Evolutionary conservation across 2,797 vertebrate species (phyloP).

Genomic region (Rhodeus uyekii): DNA sequence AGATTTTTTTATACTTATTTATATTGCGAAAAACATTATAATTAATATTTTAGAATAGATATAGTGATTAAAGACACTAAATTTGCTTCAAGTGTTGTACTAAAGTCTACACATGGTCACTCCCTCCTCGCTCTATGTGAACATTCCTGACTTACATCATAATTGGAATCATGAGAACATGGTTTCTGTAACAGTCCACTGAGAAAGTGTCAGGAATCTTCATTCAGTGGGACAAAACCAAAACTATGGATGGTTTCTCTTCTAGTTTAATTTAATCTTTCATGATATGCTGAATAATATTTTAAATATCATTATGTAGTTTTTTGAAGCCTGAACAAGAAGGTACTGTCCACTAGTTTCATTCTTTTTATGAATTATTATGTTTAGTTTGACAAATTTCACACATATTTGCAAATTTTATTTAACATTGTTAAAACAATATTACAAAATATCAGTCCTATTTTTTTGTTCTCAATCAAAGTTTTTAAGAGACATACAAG

Average conservation of each 20-base stretch:
- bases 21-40: background rate
- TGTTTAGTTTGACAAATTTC: background rate
- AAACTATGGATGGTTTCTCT: background rate
- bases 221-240: background rate
- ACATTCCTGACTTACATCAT: background rate
- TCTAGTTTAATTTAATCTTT: background rate
- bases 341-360: background rate
- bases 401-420: background rate
- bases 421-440: background rate
- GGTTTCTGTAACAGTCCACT: background rate
- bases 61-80: background rate
- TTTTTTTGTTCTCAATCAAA: background rate
- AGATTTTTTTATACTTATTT: background rate
- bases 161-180: slow-evolving; percentile 35
- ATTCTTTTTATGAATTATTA: background rate
- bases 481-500: background rate
- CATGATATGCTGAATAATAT: background rate
- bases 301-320: background rate
- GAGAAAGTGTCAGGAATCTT: background rate
- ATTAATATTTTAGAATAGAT: background rate
- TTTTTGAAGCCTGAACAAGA: background rate
- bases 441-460: background rate
- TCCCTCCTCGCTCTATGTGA: background rate
- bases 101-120: background rate
- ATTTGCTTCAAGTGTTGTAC: background rate